Evolutionary conservation across 1,140 invertebrate genomes (phyloP), one percentile per base, ranked within the genome.

Genomic region (Musca domestica): DNA sequence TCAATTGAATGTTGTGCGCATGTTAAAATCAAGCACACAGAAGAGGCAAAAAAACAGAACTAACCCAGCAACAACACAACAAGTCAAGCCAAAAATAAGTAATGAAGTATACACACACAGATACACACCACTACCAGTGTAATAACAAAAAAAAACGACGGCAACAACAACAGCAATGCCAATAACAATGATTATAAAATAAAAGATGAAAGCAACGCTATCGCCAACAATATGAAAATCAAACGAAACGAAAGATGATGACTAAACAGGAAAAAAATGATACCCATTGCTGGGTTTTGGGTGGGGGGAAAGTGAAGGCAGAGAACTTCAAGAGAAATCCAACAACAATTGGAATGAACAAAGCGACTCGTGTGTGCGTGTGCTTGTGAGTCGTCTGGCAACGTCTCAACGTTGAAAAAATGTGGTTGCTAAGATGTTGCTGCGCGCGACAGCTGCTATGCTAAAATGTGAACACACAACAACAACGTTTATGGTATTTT

Each of bases 401-500:
- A 23, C 4, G 52, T 54, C 27, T 7, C 34, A 41, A 12, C 27
- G 27, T 4, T 3, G 27, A 12, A 61, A 34, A 51, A 61, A 61
- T 34, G 56, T 61, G 56, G 56, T 61, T 61, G 56, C 56, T 61
- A 20, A n/a, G 56, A 19, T 17, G 56, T 61, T 27, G 2, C 27
- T 41, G 56, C 34, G 23, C 27, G 56, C 19, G 56, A 61, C 17
- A 61, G 56, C 56, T 19, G 56, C 56, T 34, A 7, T 41, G 56
- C 27, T 34, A 12, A 41, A 41, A 41, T 12, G 17, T 3, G n/a
- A 56, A 27, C 2, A n/a, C 2, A 27, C 23, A 56, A 25, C 52
- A 56, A 27, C 25, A 61, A 61, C 22, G 34, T 61, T 61, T 61
- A 61, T 61, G 56, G 27, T 10, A 61, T 61, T 61, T 61, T 61